Base-by-base conservation (phyloP, 1,140 invertebrate species). In the Camponotus pennsylvanicus region DNA sequence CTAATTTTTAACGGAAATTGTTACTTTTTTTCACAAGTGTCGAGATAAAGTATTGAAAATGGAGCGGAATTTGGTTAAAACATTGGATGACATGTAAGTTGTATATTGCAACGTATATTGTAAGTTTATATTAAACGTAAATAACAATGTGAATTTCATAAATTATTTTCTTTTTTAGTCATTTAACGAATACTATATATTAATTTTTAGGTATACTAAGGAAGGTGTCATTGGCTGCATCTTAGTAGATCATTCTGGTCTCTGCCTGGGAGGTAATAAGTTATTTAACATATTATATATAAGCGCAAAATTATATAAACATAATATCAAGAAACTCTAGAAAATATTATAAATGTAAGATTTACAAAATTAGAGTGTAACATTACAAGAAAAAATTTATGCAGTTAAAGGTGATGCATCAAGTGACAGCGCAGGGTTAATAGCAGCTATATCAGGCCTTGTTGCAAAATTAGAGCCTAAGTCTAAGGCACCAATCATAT, bases 391-490 rank as follows among this genome's bases (percentile, higher is more conserved):
- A 49, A 49, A 32, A 79, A 76, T 15, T 27, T 64, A 92, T 89
- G 27, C n/a, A 95, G 95, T 84, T 45, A 95, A 94, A 88, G 95
- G 95, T 18, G 87, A 90, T 85, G 94, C 94, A 59, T 95, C 95
- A 0, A 92, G 90, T 57, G 92, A 95, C 21, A 95, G 94, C 85
- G 93, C 95, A 63, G 95, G 95, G 6, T 88, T 95, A 70, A 94
- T 95, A 87, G 94, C 94, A 66, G 95, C 95, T 11, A 94, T 95
- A 77, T 93, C 94, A 3, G 92, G 94, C 84, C 91, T 94, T 89
- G 94, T 92, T 52, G 92, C 91, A 55, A 94, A 95, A 90, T 86
- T 95, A n/a, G 95, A 95, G 63, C 93, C 94, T 37, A 85, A 87
- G 49, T 93, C 92, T 13, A 90, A 92, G 34, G 61, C 92, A 27